These are phyloP conservation scores for Zaprionus inermis DNA, from an alignment of 1,140 invertebrate species.

Conservation along the genomic window DNA sequence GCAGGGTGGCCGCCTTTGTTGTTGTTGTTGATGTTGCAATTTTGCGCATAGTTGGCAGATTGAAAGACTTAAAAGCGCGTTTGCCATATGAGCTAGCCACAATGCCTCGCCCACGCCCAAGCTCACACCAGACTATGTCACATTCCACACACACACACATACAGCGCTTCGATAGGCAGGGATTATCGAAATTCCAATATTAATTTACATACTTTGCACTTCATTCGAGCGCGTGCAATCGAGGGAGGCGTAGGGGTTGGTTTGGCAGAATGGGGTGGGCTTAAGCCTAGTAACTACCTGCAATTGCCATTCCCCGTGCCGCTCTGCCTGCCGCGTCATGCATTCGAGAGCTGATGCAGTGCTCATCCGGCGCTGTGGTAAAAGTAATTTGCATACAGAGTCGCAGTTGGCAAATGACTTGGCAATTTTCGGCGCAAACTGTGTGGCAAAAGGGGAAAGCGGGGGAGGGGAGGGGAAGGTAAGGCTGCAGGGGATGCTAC, in stretches of 20 bases:
- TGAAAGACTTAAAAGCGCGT: slow-evolving; percentile 46
- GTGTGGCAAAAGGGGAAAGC: not conserved
- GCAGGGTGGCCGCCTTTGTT: slow-evolving; percentile 2
- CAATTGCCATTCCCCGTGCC: too few species aligned
- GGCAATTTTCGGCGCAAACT: slow-evolving; percentile 44
- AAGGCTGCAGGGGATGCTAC: not conserved
- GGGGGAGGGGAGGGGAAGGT: not conserved
- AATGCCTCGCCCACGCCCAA: slow-evolving; percentile 6
- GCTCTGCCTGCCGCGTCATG: not conserved
- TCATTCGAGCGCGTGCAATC: slow-evolving; percentile 28
- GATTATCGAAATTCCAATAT: slow-evolving; percentile 67
- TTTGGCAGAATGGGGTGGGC: not conserved
- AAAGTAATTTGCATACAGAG: slow-evolving; percentile 68
- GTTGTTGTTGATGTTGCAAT: slow-evolving; percentile 19
- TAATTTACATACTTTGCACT: slow-evolving; percentile 68
- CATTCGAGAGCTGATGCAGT: slow-evolving; percentile 6
- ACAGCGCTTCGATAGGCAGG: slow-evolving; percentile 34
- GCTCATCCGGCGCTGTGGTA: slow-evolving; percentile 43
- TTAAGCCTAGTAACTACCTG: slow-evolving; percentile 26
- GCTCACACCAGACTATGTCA: not conserved
- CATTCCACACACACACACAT: slow-evolving; percentile 5
- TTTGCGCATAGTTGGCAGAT: slow-evolving; percentile 39
- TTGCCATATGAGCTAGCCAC: slow-evolving; percentile 24
- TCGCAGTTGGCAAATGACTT: slow-evolving; percentile 65
- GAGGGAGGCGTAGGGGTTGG: not conserved